Base-by-base conservation (phyloP, 2,888 invertebrate genomes). In the Cerceris ruficornis region DNA sequence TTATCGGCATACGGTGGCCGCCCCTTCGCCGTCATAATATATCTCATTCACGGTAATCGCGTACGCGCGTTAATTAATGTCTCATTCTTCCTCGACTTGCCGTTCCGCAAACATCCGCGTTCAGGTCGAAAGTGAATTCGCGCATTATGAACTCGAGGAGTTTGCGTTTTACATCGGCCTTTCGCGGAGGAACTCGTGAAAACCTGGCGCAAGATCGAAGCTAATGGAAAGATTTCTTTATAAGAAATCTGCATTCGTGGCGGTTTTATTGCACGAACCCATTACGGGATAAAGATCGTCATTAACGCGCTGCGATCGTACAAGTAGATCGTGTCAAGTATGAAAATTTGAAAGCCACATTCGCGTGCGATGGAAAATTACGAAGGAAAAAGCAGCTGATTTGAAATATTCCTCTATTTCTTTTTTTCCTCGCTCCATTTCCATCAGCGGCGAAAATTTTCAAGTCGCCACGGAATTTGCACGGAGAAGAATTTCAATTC, bases 1-100 rank as follows among this genome's bases (percentile, higher is more conserved):
- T 84, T 84, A 84, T 84, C 75, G 78, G 70, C 69, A 55, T 58
- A 58, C 74, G 68, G 61, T 73, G 71, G 66, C 70, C 69, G 58
- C 72, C 49, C 66, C 67, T 52, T 42, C 17, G 54, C 71, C 75
- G 68, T 74, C 71, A 71, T 75, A 78, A 80, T 84, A 75, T 67
- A 77, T 80, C 75, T 80, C 75, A 65, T 78, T 67, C 75, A 57
- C 65, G 72, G 71, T 66, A 71, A 69, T 52, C 62, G 67, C 60
- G 75, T 54, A 64, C 62, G 42, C 15, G 14, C 43, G 71, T 50
- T 78, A 84, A 82, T 84, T 84, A 84, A 82, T 84, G 82, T 78
- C 74, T 74, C 66, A 62, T 69, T 73, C 57, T 61, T 65, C 69
- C 65, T 52, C 58, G 68, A 69, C 28, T 67, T 64, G 14, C 52